Evolutionary conservation across 2,113 vertebrate species (phyloP).

Genomic region (Odobenus rosmarus): DNA sequence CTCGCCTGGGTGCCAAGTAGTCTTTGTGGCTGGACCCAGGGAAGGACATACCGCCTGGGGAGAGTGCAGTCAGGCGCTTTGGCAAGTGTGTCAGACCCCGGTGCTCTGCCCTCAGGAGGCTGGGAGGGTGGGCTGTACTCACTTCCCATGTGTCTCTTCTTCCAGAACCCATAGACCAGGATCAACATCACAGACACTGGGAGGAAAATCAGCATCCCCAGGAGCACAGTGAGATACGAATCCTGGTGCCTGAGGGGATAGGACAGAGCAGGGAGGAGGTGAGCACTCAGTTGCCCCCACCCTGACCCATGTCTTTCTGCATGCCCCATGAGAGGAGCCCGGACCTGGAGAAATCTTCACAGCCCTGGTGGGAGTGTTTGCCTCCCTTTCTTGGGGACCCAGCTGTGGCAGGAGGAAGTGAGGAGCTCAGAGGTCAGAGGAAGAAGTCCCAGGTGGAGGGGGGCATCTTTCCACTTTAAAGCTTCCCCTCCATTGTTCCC

Average conservation of each 20-base stretch:
- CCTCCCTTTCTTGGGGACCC: neutral
- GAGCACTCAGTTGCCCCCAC: neutral
- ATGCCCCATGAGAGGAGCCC: fast-evolving
- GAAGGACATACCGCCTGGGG: fast-evolving
- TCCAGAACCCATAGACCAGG: constrained; percentile 64
- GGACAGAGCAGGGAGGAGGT: neutral
- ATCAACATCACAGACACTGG: neutral
- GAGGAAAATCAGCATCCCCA: neutral
- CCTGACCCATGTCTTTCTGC: no score
- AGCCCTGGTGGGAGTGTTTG: fast-evolving
- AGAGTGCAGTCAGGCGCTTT: fast-evolving
- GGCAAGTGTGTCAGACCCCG: neutral
- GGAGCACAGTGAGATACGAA: neutral
- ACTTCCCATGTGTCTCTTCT: constrained; percentile 74
- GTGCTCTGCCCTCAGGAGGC: neutral
- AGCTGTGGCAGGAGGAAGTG: neutral
- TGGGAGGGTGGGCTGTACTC: neutral
- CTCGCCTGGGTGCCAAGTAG: fast-evolving
- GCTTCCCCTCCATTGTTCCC: neutral
- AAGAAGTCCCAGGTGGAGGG: fast-evolving
- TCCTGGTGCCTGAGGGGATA: constrained; percentile 23
- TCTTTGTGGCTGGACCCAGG: neutral
- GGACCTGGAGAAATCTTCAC: neutral
- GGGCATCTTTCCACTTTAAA: neutral
- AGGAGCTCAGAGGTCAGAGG: neutral